phyloP scores from a whole-genome alignment of 2,888 invertebrate species.

The Allygus modestus region DNA sequence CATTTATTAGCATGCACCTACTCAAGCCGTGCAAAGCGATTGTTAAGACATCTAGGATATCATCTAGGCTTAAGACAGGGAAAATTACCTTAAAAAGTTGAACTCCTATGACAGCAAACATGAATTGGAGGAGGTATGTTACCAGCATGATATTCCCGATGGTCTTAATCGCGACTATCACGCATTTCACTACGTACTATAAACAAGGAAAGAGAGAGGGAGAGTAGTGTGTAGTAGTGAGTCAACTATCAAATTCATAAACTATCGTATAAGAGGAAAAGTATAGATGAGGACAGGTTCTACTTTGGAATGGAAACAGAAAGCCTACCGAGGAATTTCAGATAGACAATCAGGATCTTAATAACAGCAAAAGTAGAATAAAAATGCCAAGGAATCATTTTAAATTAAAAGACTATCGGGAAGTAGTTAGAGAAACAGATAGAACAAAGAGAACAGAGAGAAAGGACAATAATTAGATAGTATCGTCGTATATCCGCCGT shows the following conservation, averaged over 20 bases:
- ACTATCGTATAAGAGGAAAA: slow-evolving; percentile 55
- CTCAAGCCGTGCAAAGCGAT: slow-evolving; percentile 44
- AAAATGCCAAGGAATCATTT: background rate
- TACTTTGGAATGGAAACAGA: background rate
- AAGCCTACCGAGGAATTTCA: slow-evolving; percentile 61
- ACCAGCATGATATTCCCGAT: slow-evolving; percentile 99
- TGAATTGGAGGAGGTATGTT: slow-evolving; percentile 99
- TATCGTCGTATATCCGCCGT: background rate
- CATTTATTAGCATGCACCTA: slow-evolving; percentile 35
- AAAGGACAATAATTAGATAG: slow-evolving; percentile 42
- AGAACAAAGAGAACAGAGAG: slow-evolving; percentile 51
- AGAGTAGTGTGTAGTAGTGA: slow-evolving; percentile 59
- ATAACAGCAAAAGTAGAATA: slow-evolving; percentile 70
- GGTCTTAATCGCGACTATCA: slow-evolving; percentile 98
- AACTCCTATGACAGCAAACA: slow-evolving; percentile 99
- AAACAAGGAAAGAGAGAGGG: slow-evolving; percentile 71
- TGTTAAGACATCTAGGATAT: slow-evolving; percentile 35
- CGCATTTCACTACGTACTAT: slow-evolving; percentile 99
- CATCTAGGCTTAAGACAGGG: slow-evolving; percentile 54
- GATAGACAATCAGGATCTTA: slow-evolving; percentile 70
- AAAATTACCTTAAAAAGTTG: slow-evolving; percentile 98
- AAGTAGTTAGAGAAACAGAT: slow-evolving; percentile 69
- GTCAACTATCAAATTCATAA: slow-evolving; percentile 45
- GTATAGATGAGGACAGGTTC: slow-evolving; percentile 26
- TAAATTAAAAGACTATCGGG: slow-evolving; percentile 68